Base-by-base conservation (phyloP, 1,140 invertebrate species). In the Drosophila yakuba region DNA sequence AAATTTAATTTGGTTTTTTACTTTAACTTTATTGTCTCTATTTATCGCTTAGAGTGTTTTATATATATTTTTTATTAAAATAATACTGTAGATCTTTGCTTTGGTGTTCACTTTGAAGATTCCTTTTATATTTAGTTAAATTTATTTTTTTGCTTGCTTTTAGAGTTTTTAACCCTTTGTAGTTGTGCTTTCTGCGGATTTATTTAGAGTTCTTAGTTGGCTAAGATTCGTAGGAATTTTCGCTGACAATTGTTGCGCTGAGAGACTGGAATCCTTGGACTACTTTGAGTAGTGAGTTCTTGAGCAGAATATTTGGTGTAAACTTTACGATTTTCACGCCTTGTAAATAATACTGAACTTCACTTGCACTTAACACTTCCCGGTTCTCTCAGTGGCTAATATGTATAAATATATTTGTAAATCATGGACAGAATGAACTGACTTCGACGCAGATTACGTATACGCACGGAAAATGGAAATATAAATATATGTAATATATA, bases 341-440 rank as follows among this genome's bases (percentile, higher is more conserved):
- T 69, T 69, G 67, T 71, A 72, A 72, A 72, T 72, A 72, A 72
- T 72, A 72, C 68, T 72, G 68, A 72, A 72, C 66, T 71, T 69
- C 68, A 72, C 50, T 71, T 58, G 68, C 68, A 71, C 67, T 68
- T 71, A 57, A 61, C 63, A 72, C 67, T 71, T 67, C 28, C 32
- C 64, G 62, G 52, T 28, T 71, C 52, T 72, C 67, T 48, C 66
- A 72, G 68, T 72, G 67, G 20, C 52, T 71, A 48, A 47, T 68
- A 25, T 71, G 41, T 71, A 71, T 72, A 71, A 71, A 69, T 57
- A 48, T 71, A 48, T 47, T 71, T 72, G 64, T 72, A 72, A 71
- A 72, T 71, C 68, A 72, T 72, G 68, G 68, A 72, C 68, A 72
- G 68, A 72, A 71, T 72, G 66, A 72, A 72, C 68, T 72, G 68